A percentile compares a stretch with the other conserved stretches of the same genome.
Conservation (phyloP, 2,888 invertebrate species). For the Caenorhabditis sp. region DNA sequence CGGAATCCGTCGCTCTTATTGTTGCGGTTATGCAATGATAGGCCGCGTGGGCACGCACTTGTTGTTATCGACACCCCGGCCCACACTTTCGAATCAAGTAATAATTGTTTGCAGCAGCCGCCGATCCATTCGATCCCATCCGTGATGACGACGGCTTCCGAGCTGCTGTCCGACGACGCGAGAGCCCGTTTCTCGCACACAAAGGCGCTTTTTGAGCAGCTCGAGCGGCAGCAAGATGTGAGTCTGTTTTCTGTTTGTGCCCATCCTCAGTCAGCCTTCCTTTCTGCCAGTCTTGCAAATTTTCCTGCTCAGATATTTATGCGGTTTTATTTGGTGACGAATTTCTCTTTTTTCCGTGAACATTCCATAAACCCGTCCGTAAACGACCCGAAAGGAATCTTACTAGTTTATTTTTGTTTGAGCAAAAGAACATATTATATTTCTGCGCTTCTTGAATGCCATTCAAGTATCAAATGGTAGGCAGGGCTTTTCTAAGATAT, state of each 20-base stretch:
- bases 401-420: too few relatives aligned
- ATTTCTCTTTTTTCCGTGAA: too few relatives aligned
- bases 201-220: constrained; percentile 78
- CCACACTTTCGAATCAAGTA: neutral
- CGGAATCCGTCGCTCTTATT: constrained; percentile 27
- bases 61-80: constrained; percentile 21
- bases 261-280: neutral
- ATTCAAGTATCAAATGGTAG: too few relatives aligned
- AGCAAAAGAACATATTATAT: too few relatives aligned
- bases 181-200: constrained; percentile 76
- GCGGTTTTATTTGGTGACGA: too few relatives aligned
- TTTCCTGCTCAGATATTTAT: too few relatives aligned
- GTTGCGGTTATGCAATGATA: constrained; percentile 50
- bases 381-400: too few relatives aligned
- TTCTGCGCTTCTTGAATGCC: too few relatives aligned
- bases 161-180: constrained; percentile 72
- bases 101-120: constrained; percentile 25
- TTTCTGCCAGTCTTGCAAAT: neutral
- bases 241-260: constrained; percentile 1
- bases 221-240: constrained; percentile 72
- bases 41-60: too few relatives aligned
- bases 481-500: too few relatives aligned
- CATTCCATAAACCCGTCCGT: too few relatives aligned
- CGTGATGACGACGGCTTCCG: constrained; percentile 68
- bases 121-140: neutral